Evolutionary conservation across 2,888 invertebrate species (phyloP).

Genomic region (Sarcophaga caerulescens): DNA sequence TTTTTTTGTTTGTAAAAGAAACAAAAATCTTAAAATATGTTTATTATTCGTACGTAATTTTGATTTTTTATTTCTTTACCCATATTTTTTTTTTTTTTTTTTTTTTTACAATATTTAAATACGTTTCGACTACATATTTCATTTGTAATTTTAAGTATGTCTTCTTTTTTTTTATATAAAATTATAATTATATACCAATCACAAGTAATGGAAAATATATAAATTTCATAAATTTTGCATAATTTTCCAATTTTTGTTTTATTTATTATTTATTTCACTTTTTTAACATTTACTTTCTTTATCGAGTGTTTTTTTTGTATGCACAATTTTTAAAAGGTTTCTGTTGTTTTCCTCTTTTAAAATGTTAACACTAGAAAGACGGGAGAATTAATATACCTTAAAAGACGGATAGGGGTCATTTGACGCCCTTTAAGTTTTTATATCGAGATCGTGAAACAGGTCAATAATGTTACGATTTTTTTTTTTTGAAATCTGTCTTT

Average conservation of each 20-base stretch:
- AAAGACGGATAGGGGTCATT: too few species aligned
- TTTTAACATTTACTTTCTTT: not conserved
- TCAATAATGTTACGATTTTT: too few species aligned
- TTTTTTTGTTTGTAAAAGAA: too few species aligned
- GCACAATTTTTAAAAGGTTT: too few species aligned
- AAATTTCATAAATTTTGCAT: slow-evolving; percentile 22
- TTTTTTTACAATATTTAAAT: slow-evolving; percentile 28
- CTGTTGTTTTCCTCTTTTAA: too few species aligned
- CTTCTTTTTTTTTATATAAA: slow-evolving; percentile 24
- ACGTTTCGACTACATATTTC: slow-evolving; percentile 29
- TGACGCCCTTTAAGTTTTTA: too few species aligned
- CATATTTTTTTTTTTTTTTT: not conserved
- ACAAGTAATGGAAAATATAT: slow-evolving; percentile 26
- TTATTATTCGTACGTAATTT: not conserved
- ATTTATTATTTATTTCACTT: not conserved
- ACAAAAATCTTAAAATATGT: too few species aligned
- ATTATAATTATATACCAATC: slow-evolving; percentile 10
- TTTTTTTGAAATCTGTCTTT: too few species aligned
- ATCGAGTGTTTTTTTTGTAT: too few species aligned
- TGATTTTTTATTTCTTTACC: not conserved
- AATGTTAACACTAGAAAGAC: too few species aligned
- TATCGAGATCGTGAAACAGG: too few species aligned
- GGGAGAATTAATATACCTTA: too few species aligned
- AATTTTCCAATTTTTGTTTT: slow-evolving; percentile 29
- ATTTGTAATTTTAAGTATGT: slow-evolving; percentile 52